phyloP scores from a whole-genome alignment of 1,140 invertebrate genomes.

The Drosophila mayri region DNA sequence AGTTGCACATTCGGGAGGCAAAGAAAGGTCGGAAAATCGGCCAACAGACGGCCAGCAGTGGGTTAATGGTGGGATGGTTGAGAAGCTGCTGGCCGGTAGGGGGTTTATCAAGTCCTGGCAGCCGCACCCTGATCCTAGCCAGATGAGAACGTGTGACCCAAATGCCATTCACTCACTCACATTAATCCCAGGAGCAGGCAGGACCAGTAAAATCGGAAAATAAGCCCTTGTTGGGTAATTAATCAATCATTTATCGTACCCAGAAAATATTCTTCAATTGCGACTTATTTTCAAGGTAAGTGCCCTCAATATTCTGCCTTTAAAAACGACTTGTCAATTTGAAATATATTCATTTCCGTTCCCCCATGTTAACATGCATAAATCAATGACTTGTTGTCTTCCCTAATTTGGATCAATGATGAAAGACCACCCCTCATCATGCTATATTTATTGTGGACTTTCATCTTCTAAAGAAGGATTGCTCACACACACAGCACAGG shows the following conservation, averaged over 20 bases:
- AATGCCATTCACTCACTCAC: conserved; percentile 45
- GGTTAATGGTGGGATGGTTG: conserved; percentile 11
- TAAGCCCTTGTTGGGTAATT: conserved; percentile 9
- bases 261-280: neutral
- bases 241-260: neutral
- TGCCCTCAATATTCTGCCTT: neutral
- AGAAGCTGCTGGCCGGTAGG: neutral
- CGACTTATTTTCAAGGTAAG: neutral
- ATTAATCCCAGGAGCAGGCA: conserved; percentile 17
- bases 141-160: conserved; percentile 44
- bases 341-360: too few species aligned
- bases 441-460: conserved; percentile 35
- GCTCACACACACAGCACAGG: neutral
- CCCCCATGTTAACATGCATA: neutral
- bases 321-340: neutral
- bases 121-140: conserved; percentile 29
- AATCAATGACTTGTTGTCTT: conserved; percentile 35
- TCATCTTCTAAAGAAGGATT: conserved; percentile 23
- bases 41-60: conserved; percentile 8
- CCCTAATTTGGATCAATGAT: conserved; percentile 24
- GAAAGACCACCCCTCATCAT: neutral
- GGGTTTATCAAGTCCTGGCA: conserved; percentile 20
- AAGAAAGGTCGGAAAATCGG: conserved; percentile 4
- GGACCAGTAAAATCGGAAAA: conserved; percentile 5
- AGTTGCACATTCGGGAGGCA: conserved; percentile 47